Percentiles rank a stretch among this genome's conserved stretches.
phyloP scores from a whole-genome alignment of 2,888 invertebrate genomes.

The Cheilosia variabilis region DNA sequence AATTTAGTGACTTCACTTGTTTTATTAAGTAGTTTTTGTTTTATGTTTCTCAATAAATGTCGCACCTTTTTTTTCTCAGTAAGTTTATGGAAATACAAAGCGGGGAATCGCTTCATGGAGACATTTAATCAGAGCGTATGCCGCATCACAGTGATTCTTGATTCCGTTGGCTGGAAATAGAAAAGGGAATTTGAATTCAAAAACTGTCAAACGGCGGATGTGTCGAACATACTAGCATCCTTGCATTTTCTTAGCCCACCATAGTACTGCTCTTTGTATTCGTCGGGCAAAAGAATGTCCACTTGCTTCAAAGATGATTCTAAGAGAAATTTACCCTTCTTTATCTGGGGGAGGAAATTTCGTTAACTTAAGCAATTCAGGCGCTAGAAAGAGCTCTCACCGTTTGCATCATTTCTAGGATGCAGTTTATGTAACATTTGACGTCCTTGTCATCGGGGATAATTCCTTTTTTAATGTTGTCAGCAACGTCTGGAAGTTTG shows the following conservation, averaged over 20 bases:
- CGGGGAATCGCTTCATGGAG: conserved; percentile 78
- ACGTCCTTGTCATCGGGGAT: conserved; percentile 81
- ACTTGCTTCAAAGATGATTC: conserved; percentile 82
- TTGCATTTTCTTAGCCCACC: conserved; percentile 80
- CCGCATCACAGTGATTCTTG: conserved; percentile 82
- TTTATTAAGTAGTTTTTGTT: not conserved
- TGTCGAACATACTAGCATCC: conserved; percentile 72
- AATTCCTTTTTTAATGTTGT: conserved; percentile 79
- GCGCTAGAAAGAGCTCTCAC: conserved; percentile 78
- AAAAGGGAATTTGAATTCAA: not conserved
- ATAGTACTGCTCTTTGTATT: conserved; percentile 79
- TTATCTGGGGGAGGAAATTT: conserved; percentile 78
- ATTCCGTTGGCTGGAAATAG: conserved; percentile 78
- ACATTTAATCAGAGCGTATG: conserved; percentile 79
- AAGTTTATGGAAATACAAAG: conserved; percentile 80
- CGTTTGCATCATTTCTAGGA: conserved; percentile 85
- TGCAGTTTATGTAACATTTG: conserved; percentile 85
- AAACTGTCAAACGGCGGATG: not conserved
- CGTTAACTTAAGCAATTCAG: not conserved
- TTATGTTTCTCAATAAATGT: not conserved
- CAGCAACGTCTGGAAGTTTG: conserved; percentile 78
- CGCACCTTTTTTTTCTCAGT: not conserved
- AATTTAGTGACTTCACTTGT: not conserved
- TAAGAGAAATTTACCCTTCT: conserved; percentile 82
- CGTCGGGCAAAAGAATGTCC: conserved; percentile 81